Base-by-base conservation (phyloP, 2,113 vertebrate genomes). In the Cavia aperea region DNA sequence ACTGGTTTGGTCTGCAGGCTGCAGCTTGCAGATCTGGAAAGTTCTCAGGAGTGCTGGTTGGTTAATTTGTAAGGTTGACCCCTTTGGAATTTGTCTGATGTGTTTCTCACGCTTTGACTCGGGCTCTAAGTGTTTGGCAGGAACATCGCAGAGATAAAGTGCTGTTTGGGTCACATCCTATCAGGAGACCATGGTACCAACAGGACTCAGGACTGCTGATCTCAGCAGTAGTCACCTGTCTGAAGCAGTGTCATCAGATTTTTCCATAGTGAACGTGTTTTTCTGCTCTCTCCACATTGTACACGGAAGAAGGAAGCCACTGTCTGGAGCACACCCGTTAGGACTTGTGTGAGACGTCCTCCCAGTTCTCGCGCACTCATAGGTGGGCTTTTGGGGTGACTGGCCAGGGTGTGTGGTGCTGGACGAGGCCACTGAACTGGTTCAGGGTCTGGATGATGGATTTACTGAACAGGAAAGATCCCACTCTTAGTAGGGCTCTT, bases 101-200 rank as follows among this genome's bases (percentile, higher is more conserved):
- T 43, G 73, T 81, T 56, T 46, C 68, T 82, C 29, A 33, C 10
- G 56, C 39, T 58, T 73, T 43, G 75, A 36, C 49, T 43, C 12
- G 24, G 15, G 6, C 43, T 51, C 11, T 29, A 15, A 29, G n/a
- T n/a, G 24, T 91, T 15, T 63, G 63, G 70, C 14, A 70, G n/a
- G 49, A 91, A 43, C 10, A 51, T 88, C 23, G 29, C n/a, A 65
- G 78, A 84, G 31, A 18, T 49, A 39, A 82, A 84, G 39, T 73
- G 39, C 56, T 16, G 18, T 43, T 26, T 9, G 33, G 19, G 14
- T 88, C 7, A 1, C 18, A 15, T 62, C 56, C 4, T 12, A 31
- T n/a, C 7, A 19, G 29, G 21, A 36, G 8, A 29, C 18, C 2
- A 4, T 58, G 11, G 0, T 10, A 33, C 7, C 58, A 15, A 21